Evolutionary conservation across 2,797 vertebrate species (phyloP).

Genomic region (Eospalax fontanierii): DNA sequence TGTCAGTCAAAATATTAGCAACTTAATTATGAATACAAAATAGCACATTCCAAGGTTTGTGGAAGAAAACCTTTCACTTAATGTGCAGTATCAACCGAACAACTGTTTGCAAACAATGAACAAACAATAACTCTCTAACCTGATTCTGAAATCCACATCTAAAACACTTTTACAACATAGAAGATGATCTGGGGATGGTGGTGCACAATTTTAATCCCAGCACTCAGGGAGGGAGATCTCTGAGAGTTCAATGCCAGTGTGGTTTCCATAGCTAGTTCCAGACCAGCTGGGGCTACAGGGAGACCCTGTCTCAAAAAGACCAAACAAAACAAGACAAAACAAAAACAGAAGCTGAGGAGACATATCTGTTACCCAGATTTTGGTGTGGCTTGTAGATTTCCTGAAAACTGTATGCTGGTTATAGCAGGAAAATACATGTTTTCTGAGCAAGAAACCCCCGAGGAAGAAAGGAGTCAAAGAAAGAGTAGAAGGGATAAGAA

Average conservation of each 20-base stretch:
- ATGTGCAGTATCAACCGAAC: background rate
- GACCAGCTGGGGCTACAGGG: too few species aligned
- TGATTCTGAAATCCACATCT: background rate
- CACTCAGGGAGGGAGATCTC: too few species aligned
- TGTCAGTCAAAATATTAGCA: background rate
- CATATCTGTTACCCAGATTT: background rate
- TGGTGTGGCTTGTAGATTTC: background rate
- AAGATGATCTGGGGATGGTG: background rate
- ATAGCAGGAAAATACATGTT: background rate
- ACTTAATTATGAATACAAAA: too few species aligned
- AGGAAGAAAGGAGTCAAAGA: slow-evolving; percentile 13
- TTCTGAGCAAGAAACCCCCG: background rate
- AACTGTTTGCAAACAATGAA: background rate
- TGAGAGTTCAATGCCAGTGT: too few species aligned
- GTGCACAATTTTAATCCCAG: too few species aligned
- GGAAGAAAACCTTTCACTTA: background rate
- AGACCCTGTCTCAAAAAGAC: too few species aligned
- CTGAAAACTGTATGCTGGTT: background rate
- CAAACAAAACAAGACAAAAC: too few species aligned
- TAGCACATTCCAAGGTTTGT: too few species aligned
- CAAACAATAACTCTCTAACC: background rate
- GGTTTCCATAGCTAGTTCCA: too few species aligned
- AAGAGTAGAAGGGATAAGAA: too few species aligned
- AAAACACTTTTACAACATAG: background rate
- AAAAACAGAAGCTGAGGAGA: background rate